A percentile compares a stretch with the other conserved stretches of the same genome.
phyloP scores from a whole-genome alignment of 2,888 invertebrate genomes.

The Macrophya annulata region DNA sequence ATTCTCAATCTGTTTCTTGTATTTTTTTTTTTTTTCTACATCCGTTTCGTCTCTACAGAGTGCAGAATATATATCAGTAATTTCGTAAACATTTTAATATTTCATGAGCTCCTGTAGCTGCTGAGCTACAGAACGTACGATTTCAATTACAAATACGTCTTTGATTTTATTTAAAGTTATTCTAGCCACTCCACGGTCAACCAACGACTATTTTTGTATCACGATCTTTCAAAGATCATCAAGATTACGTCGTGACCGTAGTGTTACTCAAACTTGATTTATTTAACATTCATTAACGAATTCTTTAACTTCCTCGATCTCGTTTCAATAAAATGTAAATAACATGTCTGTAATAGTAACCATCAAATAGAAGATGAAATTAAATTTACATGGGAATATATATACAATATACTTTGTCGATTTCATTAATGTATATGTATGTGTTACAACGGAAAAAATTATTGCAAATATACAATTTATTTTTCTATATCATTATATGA shows the following conservation, averaged over 20 bases:
- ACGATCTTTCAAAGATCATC: neutral
- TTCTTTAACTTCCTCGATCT: neutral
- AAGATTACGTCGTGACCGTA: neutral
- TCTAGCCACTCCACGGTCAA: neutral
- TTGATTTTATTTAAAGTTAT: slow-evolving; percentile 26
- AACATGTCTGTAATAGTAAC: neutral
- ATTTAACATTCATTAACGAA: neutral
- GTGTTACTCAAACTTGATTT: neutral
- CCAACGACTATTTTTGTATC: neutral
- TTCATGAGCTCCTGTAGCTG: neutral
- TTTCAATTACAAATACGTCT: slow-evolving; percentile 37
- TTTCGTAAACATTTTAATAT: slow-evolving; percentile 30
- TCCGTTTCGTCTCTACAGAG: neutral
- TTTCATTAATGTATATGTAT: neutral
- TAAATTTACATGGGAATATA: slow-evolving; percentile 15
- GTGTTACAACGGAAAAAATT: slow-evolving; percentile 26
- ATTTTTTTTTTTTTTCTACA: neutral
- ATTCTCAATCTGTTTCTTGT: neutral
- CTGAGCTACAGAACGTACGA: neutral
- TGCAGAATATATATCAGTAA: neutral
- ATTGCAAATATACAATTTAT: slow-evolving; percentile 56
- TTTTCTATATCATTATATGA: slow-evolving; percentile 37
- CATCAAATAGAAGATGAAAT: neutral
- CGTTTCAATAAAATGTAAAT: neutral
- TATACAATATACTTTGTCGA: neutral